Evolutionary conservation across 2,797 vertebrate species (phyloP).

Genomic region (Sebastiscus tertius): DNA sequence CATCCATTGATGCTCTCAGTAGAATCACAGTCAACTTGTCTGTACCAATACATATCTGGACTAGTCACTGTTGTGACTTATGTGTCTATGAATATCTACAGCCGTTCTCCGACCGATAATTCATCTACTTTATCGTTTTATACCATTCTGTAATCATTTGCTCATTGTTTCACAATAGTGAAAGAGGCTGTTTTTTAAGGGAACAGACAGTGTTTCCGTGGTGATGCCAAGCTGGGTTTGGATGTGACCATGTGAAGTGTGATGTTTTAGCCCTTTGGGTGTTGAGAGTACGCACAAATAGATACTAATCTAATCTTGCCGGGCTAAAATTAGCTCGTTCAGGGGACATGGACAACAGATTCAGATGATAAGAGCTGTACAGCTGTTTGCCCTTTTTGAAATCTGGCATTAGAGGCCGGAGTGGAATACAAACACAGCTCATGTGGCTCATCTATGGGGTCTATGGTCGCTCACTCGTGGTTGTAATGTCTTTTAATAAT

Average conservation of each 20-base stretch:
- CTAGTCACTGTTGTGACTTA: neutral
- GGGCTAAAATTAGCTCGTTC: constrained; percentile 70
- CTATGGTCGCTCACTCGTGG: neutral
- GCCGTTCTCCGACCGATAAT: neutral
- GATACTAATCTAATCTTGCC: constrained; percentile 72
- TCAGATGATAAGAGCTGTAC: constrained; percentile 55
- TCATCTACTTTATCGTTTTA: neutral
- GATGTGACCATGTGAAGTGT: constrained; percentile 43
- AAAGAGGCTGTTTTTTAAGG: neutral
- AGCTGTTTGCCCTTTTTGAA: constrained; percentile 71
- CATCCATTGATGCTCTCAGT: neutral
- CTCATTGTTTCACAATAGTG: neutral
- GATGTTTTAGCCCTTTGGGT: constrained; percentile 60
- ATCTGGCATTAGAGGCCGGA: constrained; percentile 30
- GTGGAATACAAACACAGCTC: constrained; percentile 31
- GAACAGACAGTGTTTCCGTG: constrained; percentile 11
- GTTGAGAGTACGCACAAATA: constrained; percentile 54
- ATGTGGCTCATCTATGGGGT: constrained; percentile 3
- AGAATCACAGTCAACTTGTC: neutral
- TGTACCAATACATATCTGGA: neutral
- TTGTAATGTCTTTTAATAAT: neutral
- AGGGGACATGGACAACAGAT: constrained; percentile 49
- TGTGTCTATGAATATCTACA: neutral
- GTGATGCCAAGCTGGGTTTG: constrained; percentile 17
- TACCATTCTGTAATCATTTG: neutral